These are phyloP conservation scores for Ormia ochracea DNA, from an alignment of 2,888 invertebrate genomes.

Conservation along the genomic window DNA sequence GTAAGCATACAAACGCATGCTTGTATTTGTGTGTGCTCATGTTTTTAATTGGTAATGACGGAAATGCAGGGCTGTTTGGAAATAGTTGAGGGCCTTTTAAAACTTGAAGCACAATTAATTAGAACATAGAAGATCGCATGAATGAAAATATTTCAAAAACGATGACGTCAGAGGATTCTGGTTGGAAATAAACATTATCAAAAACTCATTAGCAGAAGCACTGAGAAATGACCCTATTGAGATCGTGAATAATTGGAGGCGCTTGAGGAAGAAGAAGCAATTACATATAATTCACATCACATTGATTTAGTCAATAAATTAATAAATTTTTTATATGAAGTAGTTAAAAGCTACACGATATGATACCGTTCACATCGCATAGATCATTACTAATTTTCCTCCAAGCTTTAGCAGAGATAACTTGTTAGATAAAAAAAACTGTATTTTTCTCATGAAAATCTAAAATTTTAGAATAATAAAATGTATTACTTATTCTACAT, in stretches of 20 bases:
- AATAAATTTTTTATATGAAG: neutral
- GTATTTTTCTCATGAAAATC: no score
- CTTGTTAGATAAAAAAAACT: no score
- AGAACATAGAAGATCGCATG: neutral
- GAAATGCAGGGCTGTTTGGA: conserved; percentile 34
- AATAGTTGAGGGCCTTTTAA: neutral
- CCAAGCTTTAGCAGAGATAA: no score
- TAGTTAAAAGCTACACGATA: neutral
- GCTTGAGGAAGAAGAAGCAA: neutral
- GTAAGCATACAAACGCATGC: neutral
- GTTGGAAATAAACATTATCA: neutral
- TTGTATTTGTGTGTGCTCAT: neutral
- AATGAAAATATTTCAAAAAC: neutral
- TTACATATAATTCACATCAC: neutral
- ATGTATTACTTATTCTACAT: no score
- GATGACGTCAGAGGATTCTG: neutral
- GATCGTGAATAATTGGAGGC: neutral
- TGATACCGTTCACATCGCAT: no score
- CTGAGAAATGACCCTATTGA: neutral
- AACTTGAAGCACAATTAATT: neutral
- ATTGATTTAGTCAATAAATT: neutral
- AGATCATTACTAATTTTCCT: no score
- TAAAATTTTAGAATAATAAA: no score
- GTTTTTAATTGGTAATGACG: conserved; percentile 12
- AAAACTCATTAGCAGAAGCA: neutral